Evolutionary conservation across 2,113 vertebrate genomes (phyloP).

Genomic region (Accipiter cooperii): DNA sequence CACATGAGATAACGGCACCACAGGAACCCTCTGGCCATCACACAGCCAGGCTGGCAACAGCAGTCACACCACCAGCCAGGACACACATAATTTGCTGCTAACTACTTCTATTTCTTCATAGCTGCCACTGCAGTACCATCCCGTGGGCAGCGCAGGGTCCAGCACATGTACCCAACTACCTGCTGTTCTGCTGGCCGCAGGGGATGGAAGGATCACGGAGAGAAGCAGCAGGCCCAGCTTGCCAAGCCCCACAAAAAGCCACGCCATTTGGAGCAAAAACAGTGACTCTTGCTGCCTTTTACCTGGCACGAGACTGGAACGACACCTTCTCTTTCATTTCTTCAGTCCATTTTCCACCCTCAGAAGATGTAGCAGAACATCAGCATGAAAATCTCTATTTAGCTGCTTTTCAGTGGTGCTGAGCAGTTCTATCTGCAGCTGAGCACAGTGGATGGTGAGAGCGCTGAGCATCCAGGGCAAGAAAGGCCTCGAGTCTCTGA

Average conservation of each 20-base stretch:
- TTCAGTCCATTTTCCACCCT: background rate
- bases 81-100: background rate
- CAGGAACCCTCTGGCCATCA: background rate
- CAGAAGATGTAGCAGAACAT: background rate
- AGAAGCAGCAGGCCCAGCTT: background rate
- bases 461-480: background rate
- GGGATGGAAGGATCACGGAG: background rate
- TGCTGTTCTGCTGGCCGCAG: fast-evolving
- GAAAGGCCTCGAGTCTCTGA: background rate
- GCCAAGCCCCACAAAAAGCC: background rate
- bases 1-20: background rate
- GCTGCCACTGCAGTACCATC: background rate
- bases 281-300: background rate
- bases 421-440: background rate
- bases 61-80: background rate
- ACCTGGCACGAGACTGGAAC: background rate
- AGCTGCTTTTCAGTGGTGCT: background rate
- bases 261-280: background rate
- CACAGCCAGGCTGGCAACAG: background rate
- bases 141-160: background rate
- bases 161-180: fast-evolving
- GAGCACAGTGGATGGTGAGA: background rate
- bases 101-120: background rate
- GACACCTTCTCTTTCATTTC: background rate
- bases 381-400: background rate